These are phyloP conservation scores for Ctenoplectra terminalis DNA, from an alignment of 1,140 invertebrate species.

Conservation along the genomic window DNA sequence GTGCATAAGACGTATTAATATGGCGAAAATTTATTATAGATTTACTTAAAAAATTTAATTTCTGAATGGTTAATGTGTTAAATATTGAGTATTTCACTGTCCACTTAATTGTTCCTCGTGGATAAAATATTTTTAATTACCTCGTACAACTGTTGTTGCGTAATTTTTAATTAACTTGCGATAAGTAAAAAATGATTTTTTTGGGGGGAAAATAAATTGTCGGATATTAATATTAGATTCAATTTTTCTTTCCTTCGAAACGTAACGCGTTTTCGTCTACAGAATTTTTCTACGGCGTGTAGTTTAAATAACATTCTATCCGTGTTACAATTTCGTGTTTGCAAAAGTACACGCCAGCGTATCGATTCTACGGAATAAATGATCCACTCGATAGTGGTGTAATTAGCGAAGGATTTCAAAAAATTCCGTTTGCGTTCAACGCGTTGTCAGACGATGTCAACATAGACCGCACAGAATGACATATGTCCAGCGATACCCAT, in stretches of 20 bases:
- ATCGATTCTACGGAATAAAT: not conserved
- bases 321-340: too few relatives aligned
- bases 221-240: too few relatives aligned
- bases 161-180: not conserved
- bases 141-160: not conserved
- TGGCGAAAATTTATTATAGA: not conserved
- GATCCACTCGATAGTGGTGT: too few relatives aligned
- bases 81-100: not conserved
- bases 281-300: not conserved
- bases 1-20: not conserved
- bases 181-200: not conserved
- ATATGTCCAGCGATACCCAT: constrained; percentile 12
- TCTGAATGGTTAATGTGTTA: not conserved
- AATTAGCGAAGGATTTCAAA: not conserved
- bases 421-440: not conserved
- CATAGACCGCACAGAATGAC: not conserved
- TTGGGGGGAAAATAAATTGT: not conserved
- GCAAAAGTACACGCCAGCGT: not conserved
- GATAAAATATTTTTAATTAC: not conserved
- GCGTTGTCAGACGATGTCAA: not conserved
- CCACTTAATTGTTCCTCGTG: not conserved
- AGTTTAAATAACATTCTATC: not conserved
- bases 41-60: not conserved
- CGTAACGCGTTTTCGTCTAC: not conserved
- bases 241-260: not conserved